These are phyloP conservation scores for Rhabdophis nuchalis DNA, from an alignment of 2,797 vertebrate genomes.

Conservation along the genomic window DNA sequence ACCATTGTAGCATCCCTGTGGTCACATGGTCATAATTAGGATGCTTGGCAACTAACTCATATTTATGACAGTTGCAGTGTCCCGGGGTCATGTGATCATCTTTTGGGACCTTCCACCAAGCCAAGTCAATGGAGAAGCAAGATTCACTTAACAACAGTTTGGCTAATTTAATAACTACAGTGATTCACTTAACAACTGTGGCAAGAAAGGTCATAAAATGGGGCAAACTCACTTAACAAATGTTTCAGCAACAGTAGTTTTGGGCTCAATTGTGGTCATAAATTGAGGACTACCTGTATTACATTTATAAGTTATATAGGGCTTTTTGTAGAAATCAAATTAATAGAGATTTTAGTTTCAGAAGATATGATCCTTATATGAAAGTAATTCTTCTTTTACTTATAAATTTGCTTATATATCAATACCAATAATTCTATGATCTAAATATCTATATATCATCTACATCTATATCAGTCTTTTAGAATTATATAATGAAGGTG, in stretches of 20 bases:
- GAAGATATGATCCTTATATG: not conserved
- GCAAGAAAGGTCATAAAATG: not conserved
- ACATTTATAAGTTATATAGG: not conserved
- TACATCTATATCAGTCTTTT: slow-evolving; percentile 50
- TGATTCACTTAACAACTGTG: not conserved
- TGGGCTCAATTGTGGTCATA: not conserved
- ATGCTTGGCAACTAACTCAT: not conserved
- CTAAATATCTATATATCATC: slow-evolving; percentile 45
- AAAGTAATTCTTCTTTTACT: not conserved
- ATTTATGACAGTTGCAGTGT: not conserved
- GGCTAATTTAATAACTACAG: too few relatives aligned
- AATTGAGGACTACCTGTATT: not conserved
- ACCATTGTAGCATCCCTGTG: too few relatives aligned
- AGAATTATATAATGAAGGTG: slow-evolving; percentile 55
- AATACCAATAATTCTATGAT: slow-evolving; percentile 27
- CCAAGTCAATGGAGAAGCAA: too few relatives aligned
- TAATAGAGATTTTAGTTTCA: not conserved
- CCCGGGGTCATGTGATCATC: too few relatives aligned
- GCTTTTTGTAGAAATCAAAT: not conserved
- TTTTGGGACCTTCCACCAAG: too few relatives aligned
- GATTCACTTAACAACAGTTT: too few relatives aligned
- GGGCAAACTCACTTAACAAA: not conserved
- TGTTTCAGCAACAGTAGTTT: not conserved
- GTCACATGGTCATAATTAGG: too few relatives aligned
- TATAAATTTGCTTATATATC: not conserved